A percentile compares a stretch with the other conserved stretches of the same genome.
Evolutionary conservation across 2,888 invertebrate genomes (phyloP).

Genomic region (Acanthosepion pharaonis): DNA sequence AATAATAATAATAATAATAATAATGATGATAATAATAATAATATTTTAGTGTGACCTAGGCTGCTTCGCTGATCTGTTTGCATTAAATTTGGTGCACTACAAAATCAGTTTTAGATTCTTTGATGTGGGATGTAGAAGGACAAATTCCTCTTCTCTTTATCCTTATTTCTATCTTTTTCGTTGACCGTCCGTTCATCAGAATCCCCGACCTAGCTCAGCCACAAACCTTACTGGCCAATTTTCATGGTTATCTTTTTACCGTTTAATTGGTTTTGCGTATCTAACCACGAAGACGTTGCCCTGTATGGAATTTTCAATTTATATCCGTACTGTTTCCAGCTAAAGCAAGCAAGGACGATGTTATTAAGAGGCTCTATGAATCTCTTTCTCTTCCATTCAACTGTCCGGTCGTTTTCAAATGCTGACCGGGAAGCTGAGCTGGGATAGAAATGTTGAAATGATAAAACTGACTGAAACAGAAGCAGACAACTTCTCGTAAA

Average conservation of each 20-base stretch:
- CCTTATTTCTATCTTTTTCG: not conserved
- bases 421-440: not conserved
- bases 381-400: not conserved
- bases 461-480: not conserved
- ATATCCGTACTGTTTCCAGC: not conserved
- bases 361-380: not conserved
- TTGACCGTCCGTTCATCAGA: not conserved
- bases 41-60: too few relatives aligned
- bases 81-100: not conserved
- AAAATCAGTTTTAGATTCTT: not conserved
- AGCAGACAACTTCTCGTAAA: not conserved
- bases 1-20: too few relatives aligned
- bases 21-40: too few relatives aligned
- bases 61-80: not conserved
- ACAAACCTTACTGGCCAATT: not conserved
- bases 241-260: slow-evolving; percentile 11
- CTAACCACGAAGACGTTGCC: not conserved
- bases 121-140: not conserved
- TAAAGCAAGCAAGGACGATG: not conserved
- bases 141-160: not conserved
- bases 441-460: not conserved
- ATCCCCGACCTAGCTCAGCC: not conserved
- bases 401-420: not conserved
- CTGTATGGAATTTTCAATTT: not conserved
- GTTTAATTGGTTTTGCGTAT: slow-evolving; percentile 33